These are phyloP conservation scores for Heliothis peltigera DNA, from an alignment of 2,888 invertebrate genomes.

Conservation along the genomic window DNA sequence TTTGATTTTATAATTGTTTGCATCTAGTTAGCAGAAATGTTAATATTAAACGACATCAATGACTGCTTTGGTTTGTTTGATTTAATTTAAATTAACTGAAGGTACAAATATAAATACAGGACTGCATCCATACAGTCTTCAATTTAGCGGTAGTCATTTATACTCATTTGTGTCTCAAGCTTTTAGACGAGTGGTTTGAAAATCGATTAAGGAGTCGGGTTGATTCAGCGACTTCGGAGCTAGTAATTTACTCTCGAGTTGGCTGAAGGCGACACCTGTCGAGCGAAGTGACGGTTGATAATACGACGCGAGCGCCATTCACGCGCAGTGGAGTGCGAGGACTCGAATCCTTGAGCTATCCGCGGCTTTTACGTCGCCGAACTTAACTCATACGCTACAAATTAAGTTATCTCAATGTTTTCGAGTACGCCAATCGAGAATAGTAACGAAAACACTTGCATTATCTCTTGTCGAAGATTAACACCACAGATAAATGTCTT, in stretches of 20 bases:
- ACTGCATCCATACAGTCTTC: slow-evolving; percentile 54
- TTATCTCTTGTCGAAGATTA: slow-evolving; percentile 11
- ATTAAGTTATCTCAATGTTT: slow-evolving; percentile 21
- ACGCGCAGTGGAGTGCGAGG: slow-evolving; percentile 81
- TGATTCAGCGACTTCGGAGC: slow-evolving; percentile 88
- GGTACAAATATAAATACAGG: slow-evolving; percentile 56
- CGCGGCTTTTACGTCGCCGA: slow-evolving; percentile 60
- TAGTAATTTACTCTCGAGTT: slow-evolving; percentile 89
- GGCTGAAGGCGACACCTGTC: slow-evolving; percentile 90
- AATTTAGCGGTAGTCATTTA: slow-evolving; percentile 69
- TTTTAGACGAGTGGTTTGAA: slow-evolving; percentile 79
- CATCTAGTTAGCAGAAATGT: not conserved
- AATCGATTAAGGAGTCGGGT: slow-evolving; percentile 87
- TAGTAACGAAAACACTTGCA: slow-evolving; percentile 4
- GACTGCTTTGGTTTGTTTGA: not conserved
- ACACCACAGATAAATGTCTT: slow-evolving; percentile 38
- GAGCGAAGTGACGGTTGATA: slow-evolving; percentile 87
- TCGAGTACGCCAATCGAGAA: not conserved
- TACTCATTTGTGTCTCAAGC: slow-evolving; percentile 73
- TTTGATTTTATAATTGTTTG: not conserved
- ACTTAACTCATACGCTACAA: slow-evolving; percentile 47
- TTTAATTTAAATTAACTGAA: slow-evolving; percentile 34
- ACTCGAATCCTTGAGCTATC: slow-evolving; percentile 69
- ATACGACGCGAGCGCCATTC: slow-evolving; percentile 87
- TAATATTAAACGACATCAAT: not conserved